Conservation (phyloP, 1,140 invertebrate species). For the Paracyclopina nana region DNA sequence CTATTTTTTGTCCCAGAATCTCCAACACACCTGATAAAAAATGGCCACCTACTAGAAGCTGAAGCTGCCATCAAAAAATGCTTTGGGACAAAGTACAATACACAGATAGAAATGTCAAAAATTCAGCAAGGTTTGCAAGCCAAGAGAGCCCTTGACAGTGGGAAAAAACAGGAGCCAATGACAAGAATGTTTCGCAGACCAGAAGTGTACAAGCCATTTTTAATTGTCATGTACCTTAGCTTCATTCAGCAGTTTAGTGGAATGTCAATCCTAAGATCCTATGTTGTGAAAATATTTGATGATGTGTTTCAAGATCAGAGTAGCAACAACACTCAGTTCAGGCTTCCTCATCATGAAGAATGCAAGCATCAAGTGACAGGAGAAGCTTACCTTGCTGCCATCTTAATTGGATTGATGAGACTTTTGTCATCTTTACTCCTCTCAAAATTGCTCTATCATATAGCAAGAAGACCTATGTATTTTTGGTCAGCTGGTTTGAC, state of each 20-base stretch:
- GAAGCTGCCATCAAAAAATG: background rate
- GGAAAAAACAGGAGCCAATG: no score
- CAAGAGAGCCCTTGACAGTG: no score
- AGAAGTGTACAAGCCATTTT: background rate
- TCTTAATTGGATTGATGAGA: background rate
- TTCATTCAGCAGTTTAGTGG: background rate
- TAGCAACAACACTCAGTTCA: no score
- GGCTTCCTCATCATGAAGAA: no score
- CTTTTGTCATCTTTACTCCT: background rate
- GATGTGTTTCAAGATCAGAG: background rate
- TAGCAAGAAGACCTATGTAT: background rate
- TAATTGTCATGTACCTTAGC: background rate
- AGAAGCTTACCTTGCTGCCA: slow-evolving; percentile 3
- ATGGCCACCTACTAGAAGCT: background rate
- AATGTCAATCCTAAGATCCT: background rate
- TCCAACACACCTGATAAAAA: background rate
- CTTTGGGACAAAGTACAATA: background rate
- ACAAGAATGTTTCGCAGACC: no score
- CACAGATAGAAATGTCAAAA: background rate
- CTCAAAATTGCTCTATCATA: background rate
- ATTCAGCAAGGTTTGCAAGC: background rate
- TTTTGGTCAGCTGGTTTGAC: background rate
- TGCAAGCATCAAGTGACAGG: no score
- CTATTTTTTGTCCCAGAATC: background rate
- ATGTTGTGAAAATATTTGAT: slow-evolving; percentile 1